Base-by-base conservation (phyloP, 2,888 invertebrate genomes). In the Nasonovia ribisnigri region DNA sequence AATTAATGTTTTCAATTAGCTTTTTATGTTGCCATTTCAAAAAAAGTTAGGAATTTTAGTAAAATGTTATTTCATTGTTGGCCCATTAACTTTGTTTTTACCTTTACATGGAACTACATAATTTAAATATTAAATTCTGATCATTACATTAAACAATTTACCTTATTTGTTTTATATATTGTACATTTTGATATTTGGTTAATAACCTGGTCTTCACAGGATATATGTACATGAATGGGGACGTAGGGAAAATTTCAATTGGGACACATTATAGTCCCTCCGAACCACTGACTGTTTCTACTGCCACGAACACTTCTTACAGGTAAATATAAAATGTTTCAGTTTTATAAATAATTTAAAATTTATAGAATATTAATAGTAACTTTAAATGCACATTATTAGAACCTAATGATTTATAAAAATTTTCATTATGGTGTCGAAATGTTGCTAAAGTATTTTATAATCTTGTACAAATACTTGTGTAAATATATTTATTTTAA, bases 191-290 rank as follows among this genome's bases (percentile, higher is more conserved):
- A 57, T 43, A 29, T 89, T 29, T 57, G 6, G 5, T 43, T 89
- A 57, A 29, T 57, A 29, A 43, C n/a, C 29, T 20, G n/a, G n/a
- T 95, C 95, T 87, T 95, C 8, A 88, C 54, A 97, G 97, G 97
- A 96, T 97, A 97, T 96, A 97, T 97, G 96, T 97, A 97, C 97
- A 97, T 97, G 97, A 97, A 97, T 97, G 97, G 97, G 97, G 97
- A 97, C 97, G 97, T 97, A 96, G 97, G 97, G 96, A 97, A 97
- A 96, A 96, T 97, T 96, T 97, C 97, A 96, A 96, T 97, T 96
- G 97, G 97, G 96, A 97, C 97, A 96, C 97, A 97, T 95, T 97
- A 96, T 96, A 96, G 97, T 96, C 97, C 97, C 97, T 97, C 97
- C 96, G 97, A 97, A 96, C 96, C 97, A 95, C 96, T 96, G 96